Percentiles rank a stretch among this genome's conserved stretches.
Conservation (phyloP, 2,797 vertebrate genomes). For the Phrynocephalus guinanensis region DNA sequence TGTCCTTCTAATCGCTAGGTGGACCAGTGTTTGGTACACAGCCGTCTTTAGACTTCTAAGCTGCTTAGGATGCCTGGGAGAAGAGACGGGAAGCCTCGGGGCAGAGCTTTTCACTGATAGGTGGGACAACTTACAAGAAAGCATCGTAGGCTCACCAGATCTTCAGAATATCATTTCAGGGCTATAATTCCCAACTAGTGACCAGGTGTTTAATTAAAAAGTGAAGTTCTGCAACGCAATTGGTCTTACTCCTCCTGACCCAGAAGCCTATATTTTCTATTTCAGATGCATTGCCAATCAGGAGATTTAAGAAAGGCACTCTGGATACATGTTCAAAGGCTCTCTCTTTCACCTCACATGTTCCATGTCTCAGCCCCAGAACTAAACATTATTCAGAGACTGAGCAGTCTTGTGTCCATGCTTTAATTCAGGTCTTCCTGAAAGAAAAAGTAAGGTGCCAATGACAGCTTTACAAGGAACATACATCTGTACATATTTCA, state of each 20-base stretch:
- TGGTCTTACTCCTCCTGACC: not conserved
- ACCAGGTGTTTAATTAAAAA: not conserved
- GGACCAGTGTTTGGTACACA: slow-evolving; percentile 31
- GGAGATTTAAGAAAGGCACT: not conserved
- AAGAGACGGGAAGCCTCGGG: not conserved
- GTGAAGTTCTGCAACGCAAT: not conserved
- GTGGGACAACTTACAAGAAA: not conserved
- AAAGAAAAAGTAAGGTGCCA: not conserved
- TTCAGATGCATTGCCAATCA: not conserved
- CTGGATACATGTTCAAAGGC: not conserved
- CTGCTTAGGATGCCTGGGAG: slow-evolving; percentile 24
- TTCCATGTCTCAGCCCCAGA: not conserved
- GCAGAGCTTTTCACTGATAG: not conserved
- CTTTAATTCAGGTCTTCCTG: not conserved
- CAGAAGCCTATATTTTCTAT: not conserved
- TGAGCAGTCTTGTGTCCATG: not conserved
- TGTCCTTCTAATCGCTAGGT: slow-evolving; percentile 26
- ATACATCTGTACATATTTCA: not conserved
- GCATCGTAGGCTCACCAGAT: not conserved
- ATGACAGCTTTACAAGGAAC: no score
- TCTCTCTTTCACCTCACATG: not conserved
- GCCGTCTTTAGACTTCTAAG: slow-evolving; percentile 32
- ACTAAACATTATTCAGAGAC: not conserved
- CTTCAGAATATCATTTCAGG: not conserved
- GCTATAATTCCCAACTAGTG: not conserved